phyloP scores from a whole-genome alignment of 2,888 invertebrate genomes.

The Acanthosepion pharaonis region DNA sequence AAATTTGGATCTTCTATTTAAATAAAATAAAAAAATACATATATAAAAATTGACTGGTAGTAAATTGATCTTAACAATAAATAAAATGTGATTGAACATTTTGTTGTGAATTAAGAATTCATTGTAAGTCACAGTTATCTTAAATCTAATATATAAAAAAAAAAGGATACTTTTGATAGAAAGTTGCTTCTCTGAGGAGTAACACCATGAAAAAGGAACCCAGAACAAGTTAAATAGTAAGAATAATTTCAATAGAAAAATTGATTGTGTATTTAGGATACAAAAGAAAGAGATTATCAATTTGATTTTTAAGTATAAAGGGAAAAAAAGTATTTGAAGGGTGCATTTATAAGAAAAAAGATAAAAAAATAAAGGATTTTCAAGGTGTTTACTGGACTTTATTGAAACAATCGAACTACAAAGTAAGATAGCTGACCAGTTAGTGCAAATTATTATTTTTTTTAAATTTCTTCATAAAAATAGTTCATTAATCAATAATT shows the following conservation, averaged over 20 bases:
- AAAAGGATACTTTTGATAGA: background rate
- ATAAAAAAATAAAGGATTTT: background rate
- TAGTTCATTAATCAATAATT: background rate
- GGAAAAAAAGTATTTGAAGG: background rate
- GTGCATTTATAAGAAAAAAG: background rate
- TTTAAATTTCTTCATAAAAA: background rate
- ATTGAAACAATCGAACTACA: background rate
- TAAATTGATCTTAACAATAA: background rate
- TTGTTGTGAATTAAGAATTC: background rate
- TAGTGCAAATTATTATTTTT: background rate
- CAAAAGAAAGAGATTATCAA: background rate
- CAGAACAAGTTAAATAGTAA: background rate
- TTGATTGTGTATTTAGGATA: background rate
- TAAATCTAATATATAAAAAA: background rate
- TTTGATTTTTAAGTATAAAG: background rate
- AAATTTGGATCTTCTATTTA: background rate
- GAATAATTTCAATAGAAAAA: background rate
- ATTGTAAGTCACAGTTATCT: background rate
- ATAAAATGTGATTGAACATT: background rate
- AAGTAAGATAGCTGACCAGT: background rate
- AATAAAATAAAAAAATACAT: background rate
- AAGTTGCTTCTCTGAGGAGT: background rate
- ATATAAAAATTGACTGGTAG: background rate
- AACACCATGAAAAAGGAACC: background rate
- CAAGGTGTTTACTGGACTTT: background rate